Base-by-base conservation (phyloP, 2,888 invertebrate genomes). In the Thymelicus sylvestris region DNA sequence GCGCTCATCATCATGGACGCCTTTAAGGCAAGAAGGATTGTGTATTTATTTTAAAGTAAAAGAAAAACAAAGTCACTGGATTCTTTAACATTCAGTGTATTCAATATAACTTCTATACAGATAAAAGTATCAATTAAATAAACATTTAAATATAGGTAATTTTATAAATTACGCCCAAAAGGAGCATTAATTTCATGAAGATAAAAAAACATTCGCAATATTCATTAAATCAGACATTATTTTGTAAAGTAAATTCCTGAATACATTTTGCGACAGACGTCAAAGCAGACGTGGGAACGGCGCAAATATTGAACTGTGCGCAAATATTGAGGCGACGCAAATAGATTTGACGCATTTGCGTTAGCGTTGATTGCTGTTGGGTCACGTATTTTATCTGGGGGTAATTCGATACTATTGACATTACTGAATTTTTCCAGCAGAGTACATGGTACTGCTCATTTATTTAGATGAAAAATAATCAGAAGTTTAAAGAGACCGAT, bases 281-380 rank as follows among this genome's bases (percentile, higher is more conserved):
- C 57, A 31, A 57, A 31, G 57, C 57, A 57, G 31, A 57, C 31
- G 57, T 13, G 24, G 24, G 57, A 31, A 57, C 31, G 57, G 57
- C 57, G 31, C 57, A 57, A 57, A 57, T 57, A 57, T 57, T 57
- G 24, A 31, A 13, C 24, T 31, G 57, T 57, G 31, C 55, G 67
- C 61, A 62, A 61, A 61, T 67, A 60, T 48, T 61, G 44, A 52
- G 31, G 38, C 57, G 63, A 57, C 68, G 62, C 62, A 68, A 66
- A 66, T 66, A 66, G 44, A 39, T 15, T 24, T 59, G 66, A 66
- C 66, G 66, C 66, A 57, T 55, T 63, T 44, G 67, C 41, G 52
- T 60, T 62, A 44, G 50, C 52, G 57, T 44, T 68, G 55, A 68
- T 68, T 68, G 68, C 47, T 62, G 44, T 62, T 24, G 31, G 57